Evolutionary conservation across 1,140 invertebrate species (phyloP).

Genomic region (Galleria mellonella): DNA sequence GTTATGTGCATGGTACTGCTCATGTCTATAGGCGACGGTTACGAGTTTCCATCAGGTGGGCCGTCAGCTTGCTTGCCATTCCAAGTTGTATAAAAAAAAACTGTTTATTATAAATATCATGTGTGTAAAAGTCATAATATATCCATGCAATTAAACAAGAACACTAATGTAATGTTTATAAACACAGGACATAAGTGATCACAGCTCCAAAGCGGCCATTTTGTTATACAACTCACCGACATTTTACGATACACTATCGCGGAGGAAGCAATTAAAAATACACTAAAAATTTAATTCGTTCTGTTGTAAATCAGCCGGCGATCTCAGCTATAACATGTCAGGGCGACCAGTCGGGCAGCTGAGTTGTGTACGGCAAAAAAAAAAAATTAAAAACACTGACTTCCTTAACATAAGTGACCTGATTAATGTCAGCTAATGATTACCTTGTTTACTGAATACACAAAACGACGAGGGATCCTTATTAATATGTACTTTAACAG

Average conservation of each 20-base stretch:
- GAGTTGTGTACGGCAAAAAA: neutral
- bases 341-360: neutral
- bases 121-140: too few relatives aligned
- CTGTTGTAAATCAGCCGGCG: slow-evolving; percentile 34
- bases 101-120: too few relatives aligned
- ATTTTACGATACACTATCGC: neutral
- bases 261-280: slow-evolving; percentile 49
- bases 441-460: slow-evolving; percentile 17
- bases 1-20: too few relatives aligned
- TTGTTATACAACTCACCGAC: neutral
- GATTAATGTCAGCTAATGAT: slow-evolving; percentile 10
- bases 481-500: slow-evolving; percentile 1
- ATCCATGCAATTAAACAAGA: too few relatives aligned
- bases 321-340: slow-evolving; percentile 15
- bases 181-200: too few relatives aligned
- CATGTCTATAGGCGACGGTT: too few relatives aligned
- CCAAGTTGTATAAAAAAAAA: too few relatives aligned
- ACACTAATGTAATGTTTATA: too few relatives aligned
- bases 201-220: neutral
- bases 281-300: slow-evolving; percentile 44
- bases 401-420: slow-evolving; percentile 4
- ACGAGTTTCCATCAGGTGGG: too few relatives aligned
- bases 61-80: too few relatives aligned
- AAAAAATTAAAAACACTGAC: slow-evolving; percentile 5
- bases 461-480: neutral